phyloP scores from a whole-genome alignment of 2,113 vertebrate species.

The Nothoprocta perdicaria region DNA sequence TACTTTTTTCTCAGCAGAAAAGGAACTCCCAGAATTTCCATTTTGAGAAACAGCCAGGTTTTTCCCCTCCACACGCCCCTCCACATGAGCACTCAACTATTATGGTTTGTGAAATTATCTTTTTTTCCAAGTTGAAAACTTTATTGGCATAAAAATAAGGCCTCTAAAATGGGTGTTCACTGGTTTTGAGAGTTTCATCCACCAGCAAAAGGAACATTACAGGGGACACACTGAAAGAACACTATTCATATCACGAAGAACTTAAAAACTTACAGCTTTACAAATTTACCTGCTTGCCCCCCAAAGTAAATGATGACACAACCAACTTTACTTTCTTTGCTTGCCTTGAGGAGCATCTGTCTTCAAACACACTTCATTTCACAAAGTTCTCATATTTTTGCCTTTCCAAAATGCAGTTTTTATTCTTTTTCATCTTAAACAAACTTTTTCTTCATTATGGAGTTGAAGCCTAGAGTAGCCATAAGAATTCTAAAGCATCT shows the following conservation, averaged over 20 bases:
- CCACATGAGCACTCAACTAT: neutral
- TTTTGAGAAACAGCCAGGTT: neutral
- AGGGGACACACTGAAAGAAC: neutral
- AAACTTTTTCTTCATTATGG: neutral
- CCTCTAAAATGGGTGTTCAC: neutral
- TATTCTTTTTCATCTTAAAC: neutral
- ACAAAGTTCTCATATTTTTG: neutral
- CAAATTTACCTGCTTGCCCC: neutral
- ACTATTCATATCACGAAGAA: neutral
- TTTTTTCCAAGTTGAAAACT: neutral
- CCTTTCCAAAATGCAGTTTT: neutral
- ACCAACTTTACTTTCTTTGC: neutral
- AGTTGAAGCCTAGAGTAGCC: neutral
- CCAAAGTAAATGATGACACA: neutral
- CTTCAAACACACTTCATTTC: neutral
- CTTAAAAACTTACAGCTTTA: neutral
- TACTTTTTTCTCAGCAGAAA: neutral
- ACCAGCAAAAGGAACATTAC: constrained; percentile 2
- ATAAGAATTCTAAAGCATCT: neutral
- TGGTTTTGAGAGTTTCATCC: neutral
- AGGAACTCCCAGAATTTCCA: neutral
- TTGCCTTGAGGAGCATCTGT: neutral
- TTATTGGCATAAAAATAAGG: neutral
- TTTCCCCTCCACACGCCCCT: neutral
- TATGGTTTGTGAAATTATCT: neutral